Evolutionary conservation across 2,113 vertebrate species (phyloP), one percentile per base, ranked within the genome.

Genomic region (Trematocara macrostoma): DNA sequence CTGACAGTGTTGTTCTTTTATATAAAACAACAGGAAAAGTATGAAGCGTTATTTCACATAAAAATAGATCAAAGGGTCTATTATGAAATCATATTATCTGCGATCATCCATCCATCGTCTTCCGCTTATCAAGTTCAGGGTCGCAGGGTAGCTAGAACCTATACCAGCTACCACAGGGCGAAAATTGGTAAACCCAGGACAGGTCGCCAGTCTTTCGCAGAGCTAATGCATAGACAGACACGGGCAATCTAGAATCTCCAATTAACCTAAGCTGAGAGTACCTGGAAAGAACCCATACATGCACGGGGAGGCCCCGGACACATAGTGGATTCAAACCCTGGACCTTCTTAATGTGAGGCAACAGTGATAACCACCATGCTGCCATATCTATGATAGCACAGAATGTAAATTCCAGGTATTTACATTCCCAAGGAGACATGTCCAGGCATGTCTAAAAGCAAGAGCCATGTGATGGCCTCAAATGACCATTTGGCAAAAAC

Each of bases 301-400:
- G 59, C 59, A 64, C 0, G 31, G 0, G 10, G 59, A 64, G 59
- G 31, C 31, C 0, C 31, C 6, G 2, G 6, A 38, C 31, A 64
- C 31, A 35, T 6, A 1, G 5, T 1, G 29, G 2, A 61, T 64
- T 64, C 59, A 64, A 64, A 38, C 59, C 59, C 31, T 38, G 4
- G 31, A n/a, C 16, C 59, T 64, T 64, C 10, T 64, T 38, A 35
- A 38, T 64, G 31, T 38, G 59, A 64, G 31, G 10, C 59, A 64
- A 64, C 16, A 38, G 59, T 38, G 6, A 38, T 38, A 64, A 35
- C 31, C 59, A 61, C 59, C 59, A 38, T 64, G 59, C 34, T n/a
- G 0, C 59, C 34, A 38, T 38, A 64, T 38, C 34, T 38, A 11
- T 64, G 59, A 64, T 2, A 59, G 56, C 56, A 34, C 15, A 59